phyloP scores from a whole-genome alignment of 2,113 vertebrate genomes.

The Mola mola region DNA sequence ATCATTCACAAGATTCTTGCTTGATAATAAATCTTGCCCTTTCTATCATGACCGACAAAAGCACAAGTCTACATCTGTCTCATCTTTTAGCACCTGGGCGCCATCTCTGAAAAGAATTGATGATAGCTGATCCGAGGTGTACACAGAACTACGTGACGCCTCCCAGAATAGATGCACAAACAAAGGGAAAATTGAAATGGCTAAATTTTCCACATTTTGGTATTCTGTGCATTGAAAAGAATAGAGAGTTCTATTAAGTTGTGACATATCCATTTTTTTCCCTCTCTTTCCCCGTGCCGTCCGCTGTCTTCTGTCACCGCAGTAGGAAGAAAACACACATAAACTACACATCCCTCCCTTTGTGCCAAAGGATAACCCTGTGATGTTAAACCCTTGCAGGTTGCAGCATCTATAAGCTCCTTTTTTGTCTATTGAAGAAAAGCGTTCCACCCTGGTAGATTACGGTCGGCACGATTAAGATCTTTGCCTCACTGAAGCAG shows the following conservation, averaged over 20 bases:
- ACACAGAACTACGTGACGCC: constrained; percentile 16
- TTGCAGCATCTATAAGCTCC: constrained; percentile 62
- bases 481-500: constrained; percentile 75
- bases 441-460: constrained; percentile 75
- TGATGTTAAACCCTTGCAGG: constrained; percentile 62
- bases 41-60: too few species aligned
- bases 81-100: too few species aligned
- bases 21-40: too few species aligned
- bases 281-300: constrained; percentile 16
- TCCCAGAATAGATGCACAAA: constrained; percentile 2
- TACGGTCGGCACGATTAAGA: constrained; percentile 78
- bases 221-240: not conserved
- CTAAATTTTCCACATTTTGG: not conserved
- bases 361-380: constrained; percentile 63
- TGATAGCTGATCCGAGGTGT: not conserved
- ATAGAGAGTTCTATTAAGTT: constrained; percentile 8
- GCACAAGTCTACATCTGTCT: too few species aligned
- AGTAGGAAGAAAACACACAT: constrained; percentile 28
- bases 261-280: constrained; percentile 12
- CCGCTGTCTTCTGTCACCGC: constrained; percentile 6
- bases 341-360: constrained; percentile 23
- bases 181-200: not conserved
- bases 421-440: constrained; percentile 76
- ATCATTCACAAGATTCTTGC: too few species aligned
- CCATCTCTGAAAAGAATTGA: constrained; percentile 7